Conservation (phyloP, 2,113 vertebrate genomes). For the Phrynosoma platyrhinos region DNA sequence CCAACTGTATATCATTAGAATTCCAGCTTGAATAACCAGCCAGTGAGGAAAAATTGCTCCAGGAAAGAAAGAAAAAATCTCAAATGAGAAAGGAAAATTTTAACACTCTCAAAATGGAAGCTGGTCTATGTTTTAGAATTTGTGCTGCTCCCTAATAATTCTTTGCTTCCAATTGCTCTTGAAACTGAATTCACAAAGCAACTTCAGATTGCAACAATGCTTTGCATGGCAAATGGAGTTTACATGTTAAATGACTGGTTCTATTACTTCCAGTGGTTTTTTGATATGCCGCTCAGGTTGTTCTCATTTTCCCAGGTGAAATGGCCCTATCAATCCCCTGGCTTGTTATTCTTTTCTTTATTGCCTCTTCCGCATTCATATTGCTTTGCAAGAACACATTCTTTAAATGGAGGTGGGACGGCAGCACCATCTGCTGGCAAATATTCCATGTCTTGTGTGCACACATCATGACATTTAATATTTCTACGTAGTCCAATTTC, state of each 20-base stretch:
- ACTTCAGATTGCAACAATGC: neutral
- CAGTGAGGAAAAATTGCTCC: neutral
- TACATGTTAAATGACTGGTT: neutral
- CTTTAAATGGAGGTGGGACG: neutral
- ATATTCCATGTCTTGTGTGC: neutral
- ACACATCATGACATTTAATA: neutral
- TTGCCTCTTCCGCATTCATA: neutral
- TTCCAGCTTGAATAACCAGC: too few relatives aligned
- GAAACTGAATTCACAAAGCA: neutral
- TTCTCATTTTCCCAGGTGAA: neutral
- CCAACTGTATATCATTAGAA: too few relatives aligned
- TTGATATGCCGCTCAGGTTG: neutral
- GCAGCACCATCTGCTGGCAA: conserved; percentile 1
- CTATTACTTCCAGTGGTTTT: neutral
- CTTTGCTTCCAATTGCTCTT: neutral
- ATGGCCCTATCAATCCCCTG: neutral
- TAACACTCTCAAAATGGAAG: neutral
- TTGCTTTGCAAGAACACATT: neutral
- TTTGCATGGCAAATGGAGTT: neutral
- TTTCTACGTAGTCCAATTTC: neutral
- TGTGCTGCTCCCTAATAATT: neutral
- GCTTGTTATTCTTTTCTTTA: neutral
- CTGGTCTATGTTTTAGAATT: neutral
- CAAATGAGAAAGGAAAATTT: neutral
- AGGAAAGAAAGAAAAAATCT: neutral